Percentiles rank a stretch among this genome's conserved stretches.
Evolutionary conservation across 2,113 vertebrate species (phyloP).

Genomic region (Prionailurus viverrinus): DNA sequence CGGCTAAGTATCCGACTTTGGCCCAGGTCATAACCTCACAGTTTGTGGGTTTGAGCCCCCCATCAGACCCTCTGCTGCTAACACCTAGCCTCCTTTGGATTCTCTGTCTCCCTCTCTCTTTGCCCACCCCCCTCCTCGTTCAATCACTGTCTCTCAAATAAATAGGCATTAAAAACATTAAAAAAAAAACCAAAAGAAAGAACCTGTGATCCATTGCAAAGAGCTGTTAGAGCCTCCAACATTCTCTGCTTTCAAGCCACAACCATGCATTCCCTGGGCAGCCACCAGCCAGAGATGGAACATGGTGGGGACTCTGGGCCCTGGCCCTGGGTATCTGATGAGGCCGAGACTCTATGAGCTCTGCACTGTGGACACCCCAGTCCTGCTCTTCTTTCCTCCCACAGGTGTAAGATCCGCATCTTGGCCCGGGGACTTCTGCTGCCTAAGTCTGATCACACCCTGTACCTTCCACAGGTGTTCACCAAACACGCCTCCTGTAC

Average conservation of each 20-base stretch:
- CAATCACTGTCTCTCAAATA: too few species aligned
- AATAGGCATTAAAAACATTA: too few species aligned
- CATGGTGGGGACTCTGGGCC: not conserved
- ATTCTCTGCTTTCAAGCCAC: not conserved
- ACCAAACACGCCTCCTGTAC: accelerated
- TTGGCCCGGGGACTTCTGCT: not conserved
- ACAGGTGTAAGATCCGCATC: not conserved
- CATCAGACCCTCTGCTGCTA: too few species aligned
- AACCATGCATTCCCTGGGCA: not conserved
- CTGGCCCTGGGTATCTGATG: not conserved
- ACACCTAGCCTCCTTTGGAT: too few species aligned
- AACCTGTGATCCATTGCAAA: not conserved
- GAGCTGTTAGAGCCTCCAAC: not conserved
- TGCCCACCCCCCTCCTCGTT: too few species aligned
- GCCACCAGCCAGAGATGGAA: not conserved
- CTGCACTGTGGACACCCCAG: not conserved
- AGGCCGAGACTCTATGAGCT: not conserved
- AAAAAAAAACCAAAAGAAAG: not conserved
- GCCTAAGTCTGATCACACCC: not conserved
- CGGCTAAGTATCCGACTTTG: too few species aligned
- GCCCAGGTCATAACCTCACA: too few species aligned
- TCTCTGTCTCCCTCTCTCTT: too few species aligned
- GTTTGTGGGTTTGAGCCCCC: too few species aligned
- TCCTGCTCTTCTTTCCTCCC: not conserved
- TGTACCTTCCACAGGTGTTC: not conserved